A percentile compares a stretch with the other conserved stretches of the same genome.
Conservation (phyloP, 1,140 invertebrate species). For the Psilanteris sp. region DNA sequence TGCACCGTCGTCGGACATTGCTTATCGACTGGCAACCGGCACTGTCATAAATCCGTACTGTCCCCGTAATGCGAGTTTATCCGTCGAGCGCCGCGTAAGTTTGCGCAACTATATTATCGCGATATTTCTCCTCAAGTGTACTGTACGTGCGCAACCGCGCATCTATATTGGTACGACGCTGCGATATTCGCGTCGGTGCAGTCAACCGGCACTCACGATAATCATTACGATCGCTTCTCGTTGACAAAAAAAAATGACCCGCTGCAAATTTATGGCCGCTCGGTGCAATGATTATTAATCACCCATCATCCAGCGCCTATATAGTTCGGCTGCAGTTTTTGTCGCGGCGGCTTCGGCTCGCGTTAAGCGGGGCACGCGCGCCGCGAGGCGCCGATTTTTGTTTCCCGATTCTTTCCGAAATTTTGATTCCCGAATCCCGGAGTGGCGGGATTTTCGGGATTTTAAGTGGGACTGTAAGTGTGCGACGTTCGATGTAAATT, state of each 20-base stretch:
- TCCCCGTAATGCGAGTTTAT: constrained; percentile 69
- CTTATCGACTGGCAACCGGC: constrained; percentile 70
- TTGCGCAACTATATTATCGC: constrained; percentile 66
- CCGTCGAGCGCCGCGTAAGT: constrained; percentile 65
- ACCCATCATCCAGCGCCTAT: constrained; percentile 8
- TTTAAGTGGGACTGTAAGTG: too few species aligned
- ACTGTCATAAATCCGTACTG: constrained; percentile 66
- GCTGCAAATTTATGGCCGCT: constrained; percentile 14
- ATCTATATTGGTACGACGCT: constrained; percentile 27
- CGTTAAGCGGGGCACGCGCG: too few species aligned
- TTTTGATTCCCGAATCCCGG: too few species aligned
- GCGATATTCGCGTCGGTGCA: constrained; percentile 42
- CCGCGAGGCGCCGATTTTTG: too few species aligned
- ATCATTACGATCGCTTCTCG: constrained; percentile 52
- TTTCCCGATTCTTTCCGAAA: too few species aligned
- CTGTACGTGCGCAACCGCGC: constrained; percentile 41
- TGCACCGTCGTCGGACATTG: constrained; percentile 64
- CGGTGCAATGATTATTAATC: constrained; percentile 4
- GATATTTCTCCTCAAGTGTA: constrained; percentile 67
- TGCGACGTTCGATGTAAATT: too few species aligned
- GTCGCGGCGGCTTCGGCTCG: too few species aligned
- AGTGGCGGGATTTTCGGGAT: too few species aligned
- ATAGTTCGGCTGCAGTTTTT: too few species aligned
- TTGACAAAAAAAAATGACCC: constrained; percentile 10
- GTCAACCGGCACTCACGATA: constrained; percentile 46